Conservation (phyloP, 1,140 invertebrate species). For the Ooceraea biroi region DNA sequence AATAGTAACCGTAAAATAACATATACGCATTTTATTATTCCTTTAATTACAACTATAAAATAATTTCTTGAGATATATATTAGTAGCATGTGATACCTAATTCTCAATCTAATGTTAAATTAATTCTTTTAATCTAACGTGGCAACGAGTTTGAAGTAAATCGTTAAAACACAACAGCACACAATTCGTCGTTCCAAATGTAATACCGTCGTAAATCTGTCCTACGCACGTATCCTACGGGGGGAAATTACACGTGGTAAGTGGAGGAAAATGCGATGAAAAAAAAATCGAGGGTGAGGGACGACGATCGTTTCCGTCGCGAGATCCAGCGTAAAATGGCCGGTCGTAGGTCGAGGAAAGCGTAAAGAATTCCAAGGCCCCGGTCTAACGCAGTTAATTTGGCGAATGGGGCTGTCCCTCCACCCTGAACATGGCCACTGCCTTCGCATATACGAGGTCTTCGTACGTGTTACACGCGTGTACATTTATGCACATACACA, state of each 20-base stretch:
- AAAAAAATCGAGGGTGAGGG: conserved; percentile 35
- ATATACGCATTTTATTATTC: neutral
- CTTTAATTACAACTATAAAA: neutral
- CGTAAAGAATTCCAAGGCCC: conserved; percentile 81
- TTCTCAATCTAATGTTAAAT: neutral
- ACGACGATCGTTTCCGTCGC: conserved; percentile 62
- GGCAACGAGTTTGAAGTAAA: conserved; percentile 13
- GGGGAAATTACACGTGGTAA: conserved; percentile 69
- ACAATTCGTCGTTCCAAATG: conserved; percentile 29
- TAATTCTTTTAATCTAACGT: neutral
- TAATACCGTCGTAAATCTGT: conserved; percentile 54
- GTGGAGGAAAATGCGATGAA: conserved; percentile 62
- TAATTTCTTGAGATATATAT: neutral
- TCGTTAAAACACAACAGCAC: conserved; percentile 1
- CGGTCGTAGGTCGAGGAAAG: conserved; percentile 77
- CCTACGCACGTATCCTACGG: conserved; percentile 40
- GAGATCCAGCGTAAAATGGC: conserved; percentile 83
- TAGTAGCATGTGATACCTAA: no score
- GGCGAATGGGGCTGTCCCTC: conserved; percentile 82
- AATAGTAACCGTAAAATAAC: no score
- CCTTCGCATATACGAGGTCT: conserved; percentile 66
- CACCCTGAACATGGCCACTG: conserved; percentile 81
- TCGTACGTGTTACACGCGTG: conserved; percentile 64
- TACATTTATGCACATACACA: conserved; percentile 27
- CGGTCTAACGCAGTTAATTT: conserved; percentile 85